Evolutionary conservation across 1,140 invertebrate species (phyloP).

Genomic region (Apis mellifera): DNA sequence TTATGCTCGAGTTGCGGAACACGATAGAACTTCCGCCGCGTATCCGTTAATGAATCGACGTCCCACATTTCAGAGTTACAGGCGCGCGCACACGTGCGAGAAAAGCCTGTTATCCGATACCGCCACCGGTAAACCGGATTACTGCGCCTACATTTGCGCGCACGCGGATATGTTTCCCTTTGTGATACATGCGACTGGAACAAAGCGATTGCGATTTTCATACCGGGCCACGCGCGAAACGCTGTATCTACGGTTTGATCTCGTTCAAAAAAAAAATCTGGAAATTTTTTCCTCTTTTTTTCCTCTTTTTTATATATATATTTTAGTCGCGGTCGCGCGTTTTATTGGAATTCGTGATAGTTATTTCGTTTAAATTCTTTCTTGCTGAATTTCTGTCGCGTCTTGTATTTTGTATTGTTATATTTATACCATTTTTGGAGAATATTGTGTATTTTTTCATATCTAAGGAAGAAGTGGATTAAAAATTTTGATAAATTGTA

Average conservation of each 20-base stretch:
- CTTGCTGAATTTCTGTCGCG: too few relatives aligned
- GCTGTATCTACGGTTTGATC: background rate
- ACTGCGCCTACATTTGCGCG: conserved; percentile 12
- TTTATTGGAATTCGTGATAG: too few relatives aligned
- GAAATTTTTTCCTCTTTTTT: too few relatives aligned
- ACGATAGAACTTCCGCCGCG: conserved; percentile 47
- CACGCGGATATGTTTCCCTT: conserved; percentile 6
- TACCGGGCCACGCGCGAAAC: background rate
- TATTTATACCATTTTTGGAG: too few relatives aligned
- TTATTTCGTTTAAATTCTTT: too few relatives aligned
- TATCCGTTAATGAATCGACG: conserved; percentile 63
- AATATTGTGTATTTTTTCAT: too few relatives aligned
- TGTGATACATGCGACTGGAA: background rate
- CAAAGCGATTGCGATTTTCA: conserved; percentile 25
- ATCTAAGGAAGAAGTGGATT: too few relatives aligned
- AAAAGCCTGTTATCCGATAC: conserved; percentile 41
- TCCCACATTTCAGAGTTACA: conserved; percentile 62
- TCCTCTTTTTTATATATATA: too few relatives aligned
- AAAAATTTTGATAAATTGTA: too few relatives aligned
- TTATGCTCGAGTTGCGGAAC: conserved; percentile 61
- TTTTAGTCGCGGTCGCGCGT: too few relatives aligned
- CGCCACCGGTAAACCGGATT: conserved; percentile 36
- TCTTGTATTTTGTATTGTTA: too few relatives aligned
- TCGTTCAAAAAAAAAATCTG: too few relatives aligned
- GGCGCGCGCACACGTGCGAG: conserved; percentile 6